These are phyloP conservation scores for Microplitis mediator DNA, from an alignment of 1,140 invertebrate species.

Conservation along the genomic window DNA sequence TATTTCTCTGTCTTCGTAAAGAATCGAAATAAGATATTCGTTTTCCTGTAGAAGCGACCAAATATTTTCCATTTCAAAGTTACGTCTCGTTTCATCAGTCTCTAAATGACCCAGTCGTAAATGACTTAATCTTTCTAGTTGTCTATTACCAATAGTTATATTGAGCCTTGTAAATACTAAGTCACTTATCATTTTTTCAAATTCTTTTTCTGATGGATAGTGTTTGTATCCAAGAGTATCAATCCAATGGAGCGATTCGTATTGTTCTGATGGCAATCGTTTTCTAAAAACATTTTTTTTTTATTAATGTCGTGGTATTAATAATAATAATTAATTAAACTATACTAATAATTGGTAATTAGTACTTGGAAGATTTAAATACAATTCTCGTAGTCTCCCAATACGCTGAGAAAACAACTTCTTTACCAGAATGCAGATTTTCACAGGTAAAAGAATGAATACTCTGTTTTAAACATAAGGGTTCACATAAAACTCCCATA, in stretches of 20 bases:
- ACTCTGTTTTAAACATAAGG: slow-evolving; percentile 62
- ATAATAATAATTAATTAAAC: not conserved
- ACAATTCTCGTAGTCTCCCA: slow-evolving; percentile 63
- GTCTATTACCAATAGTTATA: slow-evolving; percentile 58
- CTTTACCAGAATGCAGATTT: slow-evolving; percentile 64
- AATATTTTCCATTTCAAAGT: slow-evolving; percentile 68
- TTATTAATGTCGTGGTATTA: not conserved
- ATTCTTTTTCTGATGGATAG: slow-evolving; percentile 64
- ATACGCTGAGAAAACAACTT: slow-evolving; percentile 65
- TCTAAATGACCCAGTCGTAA: slow-evolving; percentile 57
- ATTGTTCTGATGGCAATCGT: slow-evolving; percentile 37
- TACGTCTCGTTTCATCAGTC: slow-evolving; percentile 48
- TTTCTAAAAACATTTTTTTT: slow-evolving; percentile 29
- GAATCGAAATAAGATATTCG: slow-evolving; percentile 69
- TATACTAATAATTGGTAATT: not conserved
- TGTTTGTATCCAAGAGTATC: slow-evolving; percentile 56
- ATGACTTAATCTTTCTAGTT: slow-evolving; percentile 57
- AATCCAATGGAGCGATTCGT: slow-evolving; percentile 58
- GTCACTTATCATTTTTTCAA: slow-evolving; percentile 61
- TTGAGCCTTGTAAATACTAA: slow-evolving; percentile 64
- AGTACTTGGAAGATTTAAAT: slow-evolving; percentile 63
- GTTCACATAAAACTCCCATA: slow-evolving; percentile 65
- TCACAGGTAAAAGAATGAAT: slow-evolving; percentile 66
- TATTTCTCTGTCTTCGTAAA: slow-evolving; percentile 66
- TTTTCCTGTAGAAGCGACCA: slow-evolving; percentile 70